Evolutionary conservation across 2,888 invertebrate genomes (phyloP), one percentile per base, ranked within the genome.

Genomic region (Torymus texanus): DNA sequence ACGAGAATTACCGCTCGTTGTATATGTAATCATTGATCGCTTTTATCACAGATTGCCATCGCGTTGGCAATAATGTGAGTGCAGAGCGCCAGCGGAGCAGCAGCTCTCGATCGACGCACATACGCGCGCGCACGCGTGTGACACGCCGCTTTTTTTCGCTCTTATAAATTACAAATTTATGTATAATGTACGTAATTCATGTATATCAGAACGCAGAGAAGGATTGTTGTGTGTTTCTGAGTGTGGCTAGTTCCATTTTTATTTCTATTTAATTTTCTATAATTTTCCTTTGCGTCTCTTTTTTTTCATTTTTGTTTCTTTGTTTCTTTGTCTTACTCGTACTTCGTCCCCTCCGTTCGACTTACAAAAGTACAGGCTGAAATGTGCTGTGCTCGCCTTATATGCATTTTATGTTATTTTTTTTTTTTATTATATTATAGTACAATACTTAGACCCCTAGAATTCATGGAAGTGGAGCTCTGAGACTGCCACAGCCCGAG

Each of bases 361-460:
- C 81, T 87, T 84, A 85, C 84, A 87, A 85, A 87, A 86, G 84
- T 86, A 87, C 87, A 87, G 85, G 85, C 86, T 88, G 86, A 87
- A 85, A 84, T 87, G 86, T 87, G 85, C 87, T 88, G 85, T 88
- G 86, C 85, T 87, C 80, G 79, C 81, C 78, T 83, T 86, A 84
- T 66, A 72, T 66, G 78, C 68, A 78, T 59, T 66, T 78, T 78
- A 68, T 68, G 59, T 65, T 21, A 21, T 21, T 21, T 21, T 21
- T 21, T 21, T 24, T 50, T 53, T 70, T 41, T 41, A 51, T 50
- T 53, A 65, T 70, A 75, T 75, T 79, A 75, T 72, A 71, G 65
- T 79, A 79, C 75, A 79, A 67, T 79, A 79, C 79, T 79, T 79
- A 79, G 61, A 79, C 53, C 75, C 14, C 71, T 79, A 79, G 41